phyloP scores from a whole-genome alignment of 2,797 vertebrate genomes.

The Chiloscyllium punctatum region DNA sequence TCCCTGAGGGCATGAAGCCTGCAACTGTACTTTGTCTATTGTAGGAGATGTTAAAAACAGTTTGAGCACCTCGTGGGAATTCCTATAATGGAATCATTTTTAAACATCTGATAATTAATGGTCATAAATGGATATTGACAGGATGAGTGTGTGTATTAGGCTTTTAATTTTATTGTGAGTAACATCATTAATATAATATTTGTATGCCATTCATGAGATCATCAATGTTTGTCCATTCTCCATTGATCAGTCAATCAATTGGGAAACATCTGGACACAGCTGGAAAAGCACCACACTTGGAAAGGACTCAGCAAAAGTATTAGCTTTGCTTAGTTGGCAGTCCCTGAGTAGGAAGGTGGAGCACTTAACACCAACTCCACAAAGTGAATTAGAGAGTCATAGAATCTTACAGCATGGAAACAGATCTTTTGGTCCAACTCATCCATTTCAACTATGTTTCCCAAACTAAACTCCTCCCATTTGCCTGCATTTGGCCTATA shows the following conservation, averaged over 20 bases:
- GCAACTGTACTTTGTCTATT: background rate
- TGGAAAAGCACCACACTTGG: background rate
- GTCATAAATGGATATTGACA: background rate
- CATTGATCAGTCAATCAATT: background rate
- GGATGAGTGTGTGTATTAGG: background rate
- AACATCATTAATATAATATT: background rate
- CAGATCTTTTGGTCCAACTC: too few species aligned
- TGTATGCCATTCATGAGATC: too few species aligned
- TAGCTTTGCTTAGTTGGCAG: background rate
- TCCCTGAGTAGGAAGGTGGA: background rate
- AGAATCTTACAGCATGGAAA: too few species aligned
- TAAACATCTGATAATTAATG: background rate
- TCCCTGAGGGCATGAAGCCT: background rate
- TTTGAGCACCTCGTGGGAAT: background rate
- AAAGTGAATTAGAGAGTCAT: background rate
- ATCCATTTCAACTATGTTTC: too few species aligned
- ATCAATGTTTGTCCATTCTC: background rate
- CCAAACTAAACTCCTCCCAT: too few species aligned
- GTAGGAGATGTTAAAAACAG: background rate
- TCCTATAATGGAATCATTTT: background rate
- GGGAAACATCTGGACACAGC: background rate
- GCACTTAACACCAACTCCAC: background rate
- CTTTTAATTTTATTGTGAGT: background rate
- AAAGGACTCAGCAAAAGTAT: background rate
- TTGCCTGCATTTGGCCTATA: too few species aligned